Evolutionary conservation across 2,888 invertebrate genomes (phyloP), one percentile per base, ranked within the genome.

Genomic region (Gordius sp.): DNA sequence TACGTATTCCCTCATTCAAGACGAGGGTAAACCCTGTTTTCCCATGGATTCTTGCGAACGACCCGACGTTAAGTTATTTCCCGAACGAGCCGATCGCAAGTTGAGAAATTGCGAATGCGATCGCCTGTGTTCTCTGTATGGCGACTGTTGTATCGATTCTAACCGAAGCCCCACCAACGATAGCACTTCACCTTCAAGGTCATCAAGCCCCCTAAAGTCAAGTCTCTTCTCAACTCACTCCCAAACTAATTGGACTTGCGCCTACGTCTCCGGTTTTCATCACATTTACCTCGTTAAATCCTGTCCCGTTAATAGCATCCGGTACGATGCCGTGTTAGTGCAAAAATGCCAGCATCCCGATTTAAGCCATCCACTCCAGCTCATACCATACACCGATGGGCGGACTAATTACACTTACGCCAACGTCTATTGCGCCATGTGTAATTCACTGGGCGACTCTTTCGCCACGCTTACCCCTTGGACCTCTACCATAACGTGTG

Each of bases 21-120:
- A 47, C 4, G 4, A 13, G 8, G 47, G 47, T 8, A 47, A 47
- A 47, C 47, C 47, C 20, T 47, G 47, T 47, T 47, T 47, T 20
- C 47, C 47, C 4, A 47, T 47, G 47, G 47, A 47, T 47, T 47
- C 47, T 20, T 47, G 47, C 20, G 47, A 47, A 20, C 13, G 47
- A 20, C 47, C 47, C 16, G 47, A 47, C n/a, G n/a, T n/a, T n/a
- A n/a, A n/a, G n/a, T n/a, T 47, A 23, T 47, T 47, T 47, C 20
- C 47, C 47, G 8, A 47, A 18, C n/a, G 47, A 47, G 8, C 20
- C 47, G 4, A 18, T 13, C 20, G 47, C 8, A 20, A 8, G 47
- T 4, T 23, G n/a, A 4, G 47, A 47, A 47, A 47, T 20, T 47
- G 47, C 47, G 47, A 47, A 47, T 47, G 47, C 47, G 47, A 47